These are phyloP conservation scores for Odontocolon sp. DNA, from an alignment of 2,888 invertebrate species.

Conservation along the genomic window DNA sequence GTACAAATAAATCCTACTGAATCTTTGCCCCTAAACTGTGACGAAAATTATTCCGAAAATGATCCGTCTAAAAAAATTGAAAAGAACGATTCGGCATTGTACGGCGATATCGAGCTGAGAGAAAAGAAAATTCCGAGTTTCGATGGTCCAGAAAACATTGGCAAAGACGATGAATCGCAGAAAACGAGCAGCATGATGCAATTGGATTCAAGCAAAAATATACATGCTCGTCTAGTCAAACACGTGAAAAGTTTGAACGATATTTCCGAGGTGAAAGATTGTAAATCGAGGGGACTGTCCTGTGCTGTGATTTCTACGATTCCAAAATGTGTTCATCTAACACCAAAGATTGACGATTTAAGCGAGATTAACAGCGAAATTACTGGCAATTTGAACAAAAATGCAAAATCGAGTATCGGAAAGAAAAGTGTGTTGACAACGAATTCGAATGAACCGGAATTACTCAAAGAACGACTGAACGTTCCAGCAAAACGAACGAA, in stretches of 20 bases:
- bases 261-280: conserved; percentile 35
- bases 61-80: not conserved
- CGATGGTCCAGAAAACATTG: not conserved
- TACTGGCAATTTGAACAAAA: not conserved
- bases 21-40: not conserved
- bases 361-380: not conserved
- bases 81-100: not conserved
- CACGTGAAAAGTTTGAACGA: conserved; percentile 52
- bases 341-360: conserved; percentile 37
- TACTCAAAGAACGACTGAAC: not conserved
- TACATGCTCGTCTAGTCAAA: conserved; percentile 19
- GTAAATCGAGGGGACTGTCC: conserved; percentile 35
- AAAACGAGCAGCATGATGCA: not conserved
- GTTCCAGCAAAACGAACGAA: conserved; percentile 36
- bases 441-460: not conserved
- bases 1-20: not conserved
- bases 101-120: not conserved
- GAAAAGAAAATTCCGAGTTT: not conserved
- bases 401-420: not conserved
- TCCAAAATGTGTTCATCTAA: conserved; percentile 72
- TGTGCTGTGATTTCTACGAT: conserved; percentile 74
- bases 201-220: not conserved
- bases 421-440: not conserved
- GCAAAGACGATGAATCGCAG: not conserved
- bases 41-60: not conserved